Conservation (phyloP, 2,113 vertebrate species). For the Phaetusa simplex region DNA sequence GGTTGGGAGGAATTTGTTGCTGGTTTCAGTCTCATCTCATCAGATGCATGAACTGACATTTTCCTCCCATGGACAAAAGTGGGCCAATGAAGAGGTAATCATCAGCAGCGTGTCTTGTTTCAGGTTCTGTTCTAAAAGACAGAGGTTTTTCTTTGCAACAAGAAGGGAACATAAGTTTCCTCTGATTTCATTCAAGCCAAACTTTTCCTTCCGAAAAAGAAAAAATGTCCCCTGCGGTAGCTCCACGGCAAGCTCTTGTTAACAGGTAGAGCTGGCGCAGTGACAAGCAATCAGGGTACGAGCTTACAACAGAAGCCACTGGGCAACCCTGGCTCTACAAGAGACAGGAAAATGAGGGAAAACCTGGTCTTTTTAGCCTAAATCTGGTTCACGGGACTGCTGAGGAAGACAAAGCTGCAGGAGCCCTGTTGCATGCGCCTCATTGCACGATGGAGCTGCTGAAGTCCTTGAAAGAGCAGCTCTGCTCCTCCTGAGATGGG, state of each 20-base stretch:
- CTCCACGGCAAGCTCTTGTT: neutral
- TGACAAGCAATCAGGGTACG: neutral
- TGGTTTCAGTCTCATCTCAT: neutral
- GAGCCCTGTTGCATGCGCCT: neutral
- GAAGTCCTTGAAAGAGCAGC: neutral
- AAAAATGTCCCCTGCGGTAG: accelerated
- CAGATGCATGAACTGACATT: neutral
- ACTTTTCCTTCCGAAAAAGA: neutral
- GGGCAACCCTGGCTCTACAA: neutral
- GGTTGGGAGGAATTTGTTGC: neutral
- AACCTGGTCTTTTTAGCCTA: neutral
- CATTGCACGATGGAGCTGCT: accelerated
- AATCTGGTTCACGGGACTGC: accelerated
- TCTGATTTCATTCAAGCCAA: neutral
- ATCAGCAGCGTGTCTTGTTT: neutral
- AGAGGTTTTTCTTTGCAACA: neutral
- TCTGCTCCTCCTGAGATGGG: neutral
- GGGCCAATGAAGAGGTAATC: neutral
- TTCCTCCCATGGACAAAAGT: neutral
- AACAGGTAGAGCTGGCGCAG: neutral
- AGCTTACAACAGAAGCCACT: neutral
- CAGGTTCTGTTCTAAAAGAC: neutral
- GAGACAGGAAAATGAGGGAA: neutral
- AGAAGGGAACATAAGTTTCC: neutral
- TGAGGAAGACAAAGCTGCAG: neutral